Evolutionary conservation across 2,797 vertebrate genomes (phyloP).

Genomic region (Sebastes dallii): DNA sequence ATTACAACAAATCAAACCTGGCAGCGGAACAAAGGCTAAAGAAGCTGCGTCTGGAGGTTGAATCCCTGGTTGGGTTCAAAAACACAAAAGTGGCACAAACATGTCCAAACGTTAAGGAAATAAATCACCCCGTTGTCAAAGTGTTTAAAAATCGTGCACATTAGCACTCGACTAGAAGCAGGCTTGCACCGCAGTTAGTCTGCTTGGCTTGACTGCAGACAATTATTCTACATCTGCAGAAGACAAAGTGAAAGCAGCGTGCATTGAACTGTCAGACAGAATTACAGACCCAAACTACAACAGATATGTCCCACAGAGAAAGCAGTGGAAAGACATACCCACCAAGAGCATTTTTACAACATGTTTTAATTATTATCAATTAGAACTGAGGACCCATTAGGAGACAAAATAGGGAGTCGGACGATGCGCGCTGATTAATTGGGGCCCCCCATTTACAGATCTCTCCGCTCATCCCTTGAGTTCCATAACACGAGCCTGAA

Average conservation of each 20-base stretch:
- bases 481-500: slow-evolving; percentile 32
- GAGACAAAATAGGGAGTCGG: neutral
- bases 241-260: slow-evolving; percentile 12
- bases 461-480: slow-evolving; percentile 22
- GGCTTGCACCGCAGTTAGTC: slow-evolving; percentile 26
- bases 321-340: neutral
- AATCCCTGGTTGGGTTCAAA: neutral
- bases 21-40: slow-evolving; percentile 3
- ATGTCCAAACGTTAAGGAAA: slow-evolving; percentile 17
- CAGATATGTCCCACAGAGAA: slow-evolving; percentile 35
- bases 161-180: slow-evolving; percentile 42
- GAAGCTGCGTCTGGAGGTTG: neutral
- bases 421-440: slow-evolving; percentile 50
- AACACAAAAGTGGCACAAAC: slow-evolving; percentile 2
- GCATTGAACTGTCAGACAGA: slow-evolving; percentile 28
- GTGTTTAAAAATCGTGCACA: slow-evolving; percentile 39
- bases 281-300: slow-evolving; percentile 32
- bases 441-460: slow-evolving; percentile 26
- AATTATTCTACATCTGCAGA: slow-evolving; percentile 41
- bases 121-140: slow-evolving; percentile 22
- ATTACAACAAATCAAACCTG: slow-evolving; percentile 20
- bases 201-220: slow-evolving; percentile 30
- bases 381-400: slow-evolving; percentile 48
- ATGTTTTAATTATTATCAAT: slow-evolving; percentile 62
- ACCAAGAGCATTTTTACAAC: slow-evolving; percentile 34